Base-by-base conservation (phyloP, 2,888 invertebrate genomes). In the Sinhomidia bicolor region DNA sequence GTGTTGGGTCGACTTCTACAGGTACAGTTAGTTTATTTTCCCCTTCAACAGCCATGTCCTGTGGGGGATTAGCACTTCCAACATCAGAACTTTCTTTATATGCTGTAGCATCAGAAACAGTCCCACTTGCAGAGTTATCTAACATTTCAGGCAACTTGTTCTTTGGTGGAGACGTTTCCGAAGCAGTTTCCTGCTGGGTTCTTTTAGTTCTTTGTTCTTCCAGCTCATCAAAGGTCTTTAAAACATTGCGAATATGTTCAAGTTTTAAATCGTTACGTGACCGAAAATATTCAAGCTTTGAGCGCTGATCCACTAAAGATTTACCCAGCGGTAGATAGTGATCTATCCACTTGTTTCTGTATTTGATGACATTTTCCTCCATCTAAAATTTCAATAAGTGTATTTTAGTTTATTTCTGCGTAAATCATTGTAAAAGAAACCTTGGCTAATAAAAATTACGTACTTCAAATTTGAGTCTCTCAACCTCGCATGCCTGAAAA, bases 401-500 rank as follows among this genome's bases (percentile, higher is more conserved):
- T 41, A 41, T 41, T 41, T 41, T 41, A 51, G 51, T n/a, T 51
- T 6, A 60, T n/a, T n/a, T n/a, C n/a, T n/a, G n/a, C n/a, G n/a
- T n/a, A n/a, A n/a, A n/a, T n/a, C n/a, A n/a, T n/a, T n/a, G n/a
- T n/a, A n/a, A n/a, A n/a, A n/a, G n/a, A n/a, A n/a, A n/a, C n/a
- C n/a, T n/a, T n/a, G n/a, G n/a, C n/a, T n/a, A n/a, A n/a, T n/a
- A n/a, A n/a, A 23, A 41, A 36, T 36, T 26, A 23, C 2, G 2
- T 17, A 82, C 82, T 54, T 44, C n/a, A 32, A 68, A 9, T 29
- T 82, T 82, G 4, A 71, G 17, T 10, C 47, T 65, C 76, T 85
- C 85, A 1, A 85, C 65, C 32, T 79, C 85, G 14, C 85, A 85
- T 0, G 60, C 85, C 85, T 85, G 20, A 9, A 54, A 51, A 44